Evolutionary conservation across 2,888 invertebrate genomes (phyloP).

Genomic region (Dolichomitus sp.): DNA sequence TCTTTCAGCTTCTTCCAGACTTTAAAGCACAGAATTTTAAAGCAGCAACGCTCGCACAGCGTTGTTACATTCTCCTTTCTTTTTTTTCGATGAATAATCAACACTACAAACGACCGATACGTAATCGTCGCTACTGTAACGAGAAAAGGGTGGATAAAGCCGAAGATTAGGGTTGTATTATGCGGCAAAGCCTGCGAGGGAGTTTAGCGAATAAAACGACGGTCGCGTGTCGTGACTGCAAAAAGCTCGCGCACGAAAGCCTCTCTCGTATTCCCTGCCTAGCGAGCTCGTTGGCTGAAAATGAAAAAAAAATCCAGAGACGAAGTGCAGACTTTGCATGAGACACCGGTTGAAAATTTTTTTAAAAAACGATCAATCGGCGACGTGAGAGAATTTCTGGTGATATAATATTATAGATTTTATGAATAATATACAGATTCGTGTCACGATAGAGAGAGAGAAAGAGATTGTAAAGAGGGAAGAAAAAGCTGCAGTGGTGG

Average conservation of each 20-base stretch:
- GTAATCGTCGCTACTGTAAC: not conserved
- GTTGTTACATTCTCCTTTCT: not conserved
- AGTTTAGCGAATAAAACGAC: conserved; percentile 2
- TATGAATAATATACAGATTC: not conserved
- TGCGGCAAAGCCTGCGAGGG: conserved; percentile 12
- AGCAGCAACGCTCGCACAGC: not conserved
- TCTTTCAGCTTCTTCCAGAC: not conserved
- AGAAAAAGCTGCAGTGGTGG: conserved; percentile 56
- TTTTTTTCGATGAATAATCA: conserved; percentile 2
- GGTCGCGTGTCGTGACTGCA: conserved; percentile 26
- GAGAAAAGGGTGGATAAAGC: not conserved
- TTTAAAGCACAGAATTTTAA: not conserved
- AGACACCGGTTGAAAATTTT: not conserved
- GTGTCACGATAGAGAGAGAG: conserved; percentile 15
- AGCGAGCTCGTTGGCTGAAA: not conserved
- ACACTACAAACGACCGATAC: not conserved
- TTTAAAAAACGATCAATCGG: conserved; percentile 11
- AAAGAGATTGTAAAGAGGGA: conserved; percentile 17
- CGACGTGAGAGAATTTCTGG: conserved; percentile 16
- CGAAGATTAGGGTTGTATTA: not conserved
- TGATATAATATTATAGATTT: not conserved
- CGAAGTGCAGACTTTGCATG: not conserved
- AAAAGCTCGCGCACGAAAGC: conserved; percentile 54
- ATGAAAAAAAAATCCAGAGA: not conserved
- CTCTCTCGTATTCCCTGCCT: not conserved